A percentile compares a stretch with the other conserved stretches of the same genome.
These are phyloP conservation scores for Enoplosus armatus DNA, from an alignment of 2,797 vertebrate genomes.

Conservation along the genomic window DNA sequence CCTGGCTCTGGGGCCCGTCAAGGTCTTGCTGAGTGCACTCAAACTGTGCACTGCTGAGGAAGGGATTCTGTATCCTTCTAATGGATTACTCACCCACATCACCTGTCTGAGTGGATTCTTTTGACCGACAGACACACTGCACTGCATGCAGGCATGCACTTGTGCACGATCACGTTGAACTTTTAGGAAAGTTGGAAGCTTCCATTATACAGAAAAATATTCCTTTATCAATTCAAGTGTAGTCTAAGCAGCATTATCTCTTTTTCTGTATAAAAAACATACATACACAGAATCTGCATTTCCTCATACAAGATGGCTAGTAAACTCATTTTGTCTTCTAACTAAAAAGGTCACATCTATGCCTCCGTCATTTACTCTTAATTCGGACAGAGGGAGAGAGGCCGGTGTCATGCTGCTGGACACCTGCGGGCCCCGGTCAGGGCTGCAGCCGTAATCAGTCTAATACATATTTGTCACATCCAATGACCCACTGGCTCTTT, in stretches of 20 bases:
- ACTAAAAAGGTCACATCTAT: conserved; percentile 83
- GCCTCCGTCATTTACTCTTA: conserved; percentile 81
- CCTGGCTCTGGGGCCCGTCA: conserved; percentile 81
- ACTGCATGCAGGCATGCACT: conserved; percentile 39
- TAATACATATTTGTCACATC: conserved; percentile 88
- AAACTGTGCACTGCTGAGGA: conserved; percentile 83
- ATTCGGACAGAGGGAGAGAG: conserved; percentile 74
- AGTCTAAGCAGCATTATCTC: background rate
- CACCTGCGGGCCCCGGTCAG: conserved; percentile 78
- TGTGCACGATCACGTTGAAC: conserved; percentile 6
- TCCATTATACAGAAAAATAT: background rate
- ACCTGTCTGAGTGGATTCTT: conserved; percentile 84
- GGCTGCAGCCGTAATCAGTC: conserved; percentile 84
- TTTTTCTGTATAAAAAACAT: conserved; percentile 34
- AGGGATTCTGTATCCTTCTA: conserved; percentile 85
- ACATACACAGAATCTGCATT: conserved; percentile 15
- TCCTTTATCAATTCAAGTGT: conserved; percentile 8
- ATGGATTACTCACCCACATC: conserved; percentile 87
- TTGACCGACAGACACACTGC: conserved; percentile 81
- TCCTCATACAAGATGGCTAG: conserved; percentile 28
- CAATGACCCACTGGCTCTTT: conserved; percentile 86
- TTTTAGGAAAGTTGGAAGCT: conserved; percentile 25
- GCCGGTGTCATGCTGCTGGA: conserved; percentile 80
- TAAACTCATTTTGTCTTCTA: conserved; percentile 70
- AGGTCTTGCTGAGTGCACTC: conserved; percentile 79